Evolutionary conservation across 2,113 vertebrate species (phyloP), one percentile per base, ranked within the genome.

Genomic region (Patagioenas fasciata): DNA sequence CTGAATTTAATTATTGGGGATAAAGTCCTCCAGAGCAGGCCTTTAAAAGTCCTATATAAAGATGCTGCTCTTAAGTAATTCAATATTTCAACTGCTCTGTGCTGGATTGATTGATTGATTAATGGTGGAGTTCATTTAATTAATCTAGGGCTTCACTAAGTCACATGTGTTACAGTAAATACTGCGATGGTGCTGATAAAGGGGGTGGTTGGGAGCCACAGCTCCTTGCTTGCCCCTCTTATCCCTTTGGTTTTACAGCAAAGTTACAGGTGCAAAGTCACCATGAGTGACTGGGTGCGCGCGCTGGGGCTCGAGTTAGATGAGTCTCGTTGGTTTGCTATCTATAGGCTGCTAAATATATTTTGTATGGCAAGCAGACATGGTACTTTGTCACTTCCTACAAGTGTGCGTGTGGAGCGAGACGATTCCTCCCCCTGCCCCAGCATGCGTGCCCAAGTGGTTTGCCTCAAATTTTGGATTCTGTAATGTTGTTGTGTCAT

Each of bases 51-150:
- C 85, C 93, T 86, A 73, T 96, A 96, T 96, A 95, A 94, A 95
- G 95, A 94, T 96, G 95, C 88, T 96, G 91, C 75, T 94, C 93
- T 90, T 96, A 96, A 96, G 95, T 97, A 97, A 95, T 95, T 97
- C 95, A 96, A 96, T 97, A 96, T 96, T 96, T 97, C 96, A 96
- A 93, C 95, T 96, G 95, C 93, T 94, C 95, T 96, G 90, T 81
- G 75, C 92, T 16, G 90, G 93, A 95, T 96, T 97, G 96, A 97
- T 97, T 94, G 95, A 97, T 95, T 95, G 95, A 96, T 96, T 96
- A 96, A 96, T 97, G 96, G 96, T 73, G 71, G 91, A 96, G 94
- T 96, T 97, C 93, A 95, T 97, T 94, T 96, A 96, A 97, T 96
- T 96, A 96, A 96, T 97, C 84, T 18, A n/a, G 54, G 78, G 86